Percentiles rank a stretch among this genome's conserved stretches.
Conservation (phyloP, 2,113 vertebrate genomes). For the Guaruba guarouba region DNA sequence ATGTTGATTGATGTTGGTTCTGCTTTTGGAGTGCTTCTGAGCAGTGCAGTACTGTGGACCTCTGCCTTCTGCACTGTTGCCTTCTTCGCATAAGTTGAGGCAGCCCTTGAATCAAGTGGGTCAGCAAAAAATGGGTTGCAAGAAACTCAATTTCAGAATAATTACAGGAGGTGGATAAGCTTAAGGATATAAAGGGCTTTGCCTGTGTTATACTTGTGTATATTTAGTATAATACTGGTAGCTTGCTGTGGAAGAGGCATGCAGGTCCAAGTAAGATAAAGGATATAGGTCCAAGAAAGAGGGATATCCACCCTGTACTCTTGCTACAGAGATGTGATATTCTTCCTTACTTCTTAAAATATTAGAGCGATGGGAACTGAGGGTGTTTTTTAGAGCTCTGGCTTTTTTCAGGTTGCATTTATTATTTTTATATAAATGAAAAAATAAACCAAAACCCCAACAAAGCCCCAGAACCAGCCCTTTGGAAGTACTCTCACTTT, state of each 20-base stretch:
- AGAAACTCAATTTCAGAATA: neutral
- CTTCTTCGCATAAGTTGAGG: neutral
- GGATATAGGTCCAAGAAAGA: neutral
- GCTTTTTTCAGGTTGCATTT: neutral
- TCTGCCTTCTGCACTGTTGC: too few species aligned
- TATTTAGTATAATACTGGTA: neutral
- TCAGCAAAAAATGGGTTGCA: neutral
- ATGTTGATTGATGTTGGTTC: too few species aligned
- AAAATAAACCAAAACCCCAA: neutral
- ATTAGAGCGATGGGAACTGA: neutral
- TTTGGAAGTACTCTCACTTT: neutral
- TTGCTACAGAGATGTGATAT: neutral
- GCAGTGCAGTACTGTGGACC: neutral
- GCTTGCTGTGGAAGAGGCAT: neutral
- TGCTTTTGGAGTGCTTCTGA: neutral
- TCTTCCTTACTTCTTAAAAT: neutral
- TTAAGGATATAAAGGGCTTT: neutral
- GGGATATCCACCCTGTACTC: neutral
- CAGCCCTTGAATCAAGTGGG: neutral
- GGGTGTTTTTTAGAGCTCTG: neutral
- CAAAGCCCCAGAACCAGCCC: neutral
- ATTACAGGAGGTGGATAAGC: neutral
- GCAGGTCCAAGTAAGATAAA: neutral
- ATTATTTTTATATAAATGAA: neutral
- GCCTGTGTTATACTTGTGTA: neutral